phyloP scores from a whole-genome alignment of 2,888 invertebrate genomes.

The Morpho helenor region DNA sequence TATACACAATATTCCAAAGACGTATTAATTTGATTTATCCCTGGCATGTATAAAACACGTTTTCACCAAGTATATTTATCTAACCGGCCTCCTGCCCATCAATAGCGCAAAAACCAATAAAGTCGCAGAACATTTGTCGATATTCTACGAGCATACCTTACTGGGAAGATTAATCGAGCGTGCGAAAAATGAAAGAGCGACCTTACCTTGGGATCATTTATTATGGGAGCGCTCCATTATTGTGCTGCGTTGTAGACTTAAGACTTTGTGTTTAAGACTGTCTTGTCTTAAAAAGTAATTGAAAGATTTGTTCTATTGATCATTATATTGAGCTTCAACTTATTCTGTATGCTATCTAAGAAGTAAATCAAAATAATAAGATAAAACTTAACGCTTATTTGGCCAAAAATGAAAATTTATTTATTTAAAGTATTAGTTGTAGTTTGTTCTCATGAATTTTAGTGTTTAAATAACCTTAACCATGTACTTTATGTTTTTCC shows the following conservation, averaged over 20 bases:
- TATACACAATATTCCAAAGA: neutral
- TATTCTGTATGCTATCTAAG: too few species aligned
- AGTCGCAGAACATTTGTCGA: conserved; percentile 26
- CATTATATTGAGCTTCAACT: too few species aligned
- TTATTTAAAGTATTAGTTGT: too few species aligned
- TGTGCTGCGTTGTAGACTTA: conserved; percentile 22
- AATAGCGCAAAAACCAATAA: conserved; percentile 25
- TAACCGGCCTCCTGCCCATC: conserved; percentile 11
- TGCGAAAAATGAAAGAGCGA: conserved; percentile 62
- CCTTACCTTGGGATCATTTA: conserved; percentile 60
- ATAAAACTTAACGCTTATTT: too few species aligned
- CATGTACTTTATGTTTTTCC: too few species aligned
- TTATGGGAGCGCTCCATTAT: conserved; percentile 57
- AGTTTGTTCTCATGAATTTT: too few species aligned
- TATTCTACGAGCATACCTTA: conserved; percentile 23
- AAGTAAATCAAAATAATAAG: too few species aligned
- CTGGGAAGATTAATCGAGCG: conserved; percentile 57
- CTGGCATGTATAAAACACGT: conserved; percentile 8
- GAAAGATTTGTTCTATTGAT: too few species aligned
- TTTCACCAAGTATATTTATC: conserved; percentile 14
- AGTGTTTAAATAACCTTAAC: too few species aligned
- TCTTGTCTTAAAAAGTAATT: neutral
- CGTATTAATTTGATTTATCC: neutral
- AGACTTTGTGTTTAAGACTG: conserved; percentile 1
- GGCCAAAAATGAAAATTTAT: too few species aligned